These are phyloP conservation scores for Diplolepis rosae DNA, from an alignment of 2,888 invertebrate species.

Conservation along the genomic window DNA sequence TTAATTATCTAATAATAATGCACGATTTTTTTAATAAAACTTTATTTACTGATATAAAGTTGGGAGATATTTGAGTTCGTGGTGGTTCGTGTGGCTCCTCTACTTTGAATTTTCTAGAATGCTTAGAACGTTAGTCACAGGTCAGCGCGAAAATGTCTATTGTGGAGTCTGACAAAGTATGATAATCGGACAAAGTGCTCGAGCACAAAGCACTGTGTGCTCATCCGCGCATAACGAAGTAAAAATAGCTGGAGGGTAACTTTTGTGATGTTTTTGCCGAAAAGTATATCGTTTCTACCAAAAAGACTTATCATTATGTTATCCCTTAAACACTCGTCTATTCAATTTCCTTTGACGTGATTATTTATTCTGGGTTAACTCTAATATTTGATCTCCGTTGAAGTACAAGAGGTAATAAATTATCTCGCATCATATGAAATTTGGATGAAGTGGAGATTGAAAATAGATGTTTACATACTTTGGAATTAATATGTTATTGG, in stretches of 20 bases:
- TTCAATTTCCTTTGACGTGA: background rate
- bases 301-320: background rate
- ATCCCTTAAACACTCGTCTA: background rate
- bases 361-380: background rate
- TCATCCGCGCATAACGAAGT: constrained; percentile 22
- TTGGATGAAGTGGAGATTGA: no score
- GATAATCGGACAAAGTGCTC: constrained; percentile 24
- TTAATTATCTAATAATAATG: no score
- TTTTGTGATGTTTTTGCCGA: constrained; percentile 18
- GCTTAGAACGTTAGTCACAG: constrained; percentile 46
- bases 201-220: constrained; percentile 24
- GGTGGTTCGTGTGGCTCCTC: background rate
- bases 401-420: no score
- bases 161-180: constrained; percentile 45
- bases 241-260: constrained; percentile 32
- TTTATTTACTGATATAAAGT: background rate
- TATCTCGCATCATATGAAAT: no score
- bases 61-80: background rate
- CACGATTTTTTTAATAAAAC: no score
- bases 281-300: constrained; percentile 2
- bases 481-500: no score
- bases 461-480: no score
- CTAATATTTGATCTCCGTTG: background rate
- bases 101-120: constrained; percentile 7
- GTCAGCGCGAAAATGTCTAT: constrained; percentile 45